Evolutionary conservation across 2,888 invertebrate genomes (phyloP), one percentile per base, ranked within the genome.

Genomic region (Notodonta dromedarius): DNA sequence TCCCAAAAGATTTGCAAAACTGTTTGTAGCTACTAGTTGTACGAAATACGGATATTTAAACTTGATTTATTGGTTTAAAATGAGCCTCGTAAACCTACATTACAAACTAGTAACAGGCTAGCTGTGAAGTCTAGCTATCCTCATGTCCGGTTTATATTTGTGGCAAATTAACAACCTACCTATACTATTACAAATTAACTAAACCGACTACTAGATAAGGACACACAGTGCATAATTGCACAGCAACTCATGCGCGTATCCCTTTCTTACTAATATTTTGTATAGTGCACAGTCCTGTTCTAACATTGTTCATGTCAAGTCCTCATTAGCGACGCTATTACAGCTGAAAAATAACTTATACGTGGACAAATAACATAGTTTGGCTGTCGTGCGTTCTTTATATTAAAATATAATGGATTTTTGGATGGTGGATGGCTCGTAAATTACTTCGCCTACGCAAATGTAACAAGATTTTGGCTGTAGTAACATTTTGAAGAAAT

Each of bases 241-340:
- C 7, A 4, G 5, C 35, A 35, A 35, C 35, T 24, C 24, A 35
- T 35, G 7, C 6, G 4, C 7, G 6, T 35, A 4, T 6, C 35
- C 7, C 4, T 35, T 35, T 35, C 35, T 35, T 6, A 35, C 5
- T 5, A 3, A 35, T 35, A 35, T 35, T 35, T 35, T 35, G 4
- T 2, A 11, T 11, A 42, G 0, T 46, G 46, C 46, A 44, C 9
- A 46, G 46, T 46, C 46, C n/a, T 46, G 46, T n/a, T 35, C 24
- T 11, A 46, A 46, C 46, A 46, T 46, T 13, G 46, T 46, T 46
- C 46, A 46, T 50, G 50, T 8, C 79, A 72, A 80, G 76, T 69
- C 71, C 89, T 90, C 84, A 90, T 91, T 91, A 90, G 84, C 77
- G 72, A 74, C 76, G 67, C 78, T 85, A 87, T 84, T 87, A 87